Conservation (phyloP, 2,888 invertebrate species). For the Deilephila elpenor region DNA sequence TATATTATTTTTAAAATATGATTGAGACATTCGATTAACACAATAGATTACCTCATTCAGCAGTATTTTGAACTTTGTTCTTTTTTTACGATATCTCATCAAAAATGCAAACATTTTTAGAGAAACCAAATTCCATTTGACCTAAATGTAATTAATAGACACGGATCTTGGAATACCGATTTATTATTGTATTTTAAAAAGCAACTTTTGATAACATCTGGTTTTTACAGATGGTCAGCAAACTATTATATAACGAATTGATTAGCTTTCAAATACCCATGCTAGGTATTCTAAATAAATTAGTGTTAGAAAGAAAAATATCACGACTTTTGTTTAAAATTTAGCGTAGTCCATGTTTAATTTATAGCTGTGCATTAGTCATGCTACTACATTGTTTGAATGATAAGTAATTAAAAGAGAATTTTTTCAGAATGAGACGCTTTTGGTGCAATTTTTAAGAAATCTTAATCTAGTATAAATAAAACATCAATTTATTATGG, state of each 20-base stretch:
- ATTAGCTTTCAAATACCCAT: conserved; percentile 4
- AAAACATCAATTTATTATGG: too few relatives aligned
- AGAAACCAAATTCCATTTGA: background rate
- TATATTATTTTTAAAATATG: too few relatives aligned
- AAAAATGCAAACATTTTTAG: background rate
- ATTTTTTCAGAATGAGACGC: too few relatives aligned
- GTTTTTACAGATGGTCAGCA: conserved; percentile 4
- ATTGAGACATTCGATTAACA: too few relatives aligned
- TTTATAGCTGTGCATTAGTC: background rate
- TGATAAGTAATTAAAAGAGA: too few relatives aligned
- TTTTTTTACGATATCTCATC: too few relatives aligned
- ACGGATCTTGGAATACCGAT: background rate
- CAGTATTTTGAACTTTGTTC: too few relatives aligned
- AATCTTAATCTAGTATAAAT: too few relatives aligned
- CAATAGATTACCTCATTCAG: too few relatives aligned
- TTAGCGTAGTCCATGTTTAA: conserved; percentile 18
- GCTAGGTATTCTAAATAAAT: conserved; percentile 6
- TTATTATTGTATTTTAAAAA: conserved; percentile 14
- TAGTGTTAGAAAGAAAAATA: conserved; percentile 4
- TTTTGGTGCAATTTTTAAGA: too few relatives aligned
- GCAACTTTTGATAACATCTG: background rate
- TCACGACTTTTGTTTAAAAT: conserved; percentile 11
- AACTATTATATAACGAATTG: conserved; percentile 1
- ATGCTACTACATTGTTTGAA: background rate
- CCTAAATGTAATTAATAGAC: conserved; percentile 6